Evolutionary conservation across 2,888 invertebrate species (phyloP).

Genomic region (Marronus borbonicus): DNA sequence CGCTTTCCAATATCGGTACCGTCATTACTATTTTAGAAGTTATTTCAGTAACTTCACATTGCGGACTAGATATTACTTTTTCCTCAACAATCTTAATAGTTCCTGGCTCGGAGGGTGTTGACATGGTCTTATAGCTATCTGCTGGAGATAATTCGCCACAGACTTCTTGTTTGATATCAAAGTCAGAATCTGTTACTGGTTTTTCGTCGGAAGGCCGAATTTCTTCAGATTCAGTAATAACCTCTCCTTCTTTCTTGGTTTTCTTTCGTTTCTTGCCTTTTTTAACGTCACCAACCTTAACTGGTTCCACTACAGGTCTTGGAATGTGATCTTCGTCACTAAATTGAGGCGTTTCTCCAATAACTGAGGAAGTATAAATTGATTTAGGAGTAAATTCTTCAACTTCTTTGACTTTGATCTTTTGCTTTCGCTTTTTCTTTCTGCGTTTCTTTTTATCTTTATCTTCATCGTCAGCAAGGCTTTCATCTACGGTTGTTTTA

Average conservation of each 20-base stretch:
- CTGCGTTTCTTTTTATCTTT: constrained; percentile 67
- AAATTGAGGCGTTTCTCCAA: constrained; percentile 66
- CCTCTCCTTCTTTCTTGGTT: constrained; percentile 64
- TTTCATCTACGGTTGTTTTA: constrained; percentile 76
- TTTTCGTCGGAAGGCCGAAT: constrained; percentile 52
- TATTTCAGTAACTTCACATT: constrained; percentile 74
- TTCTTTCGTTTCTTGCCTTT: constrained; percentile 67
- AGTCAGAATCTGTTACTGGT: constrained; percentile 50
- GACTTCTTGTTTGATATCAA: constrained; percentile 66
- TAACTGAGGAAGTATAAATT: constrained; percentile 67
- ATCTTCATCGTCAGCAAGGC: constrained; percentile 70
- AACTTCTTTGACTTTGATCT: constrained; percentile 71
- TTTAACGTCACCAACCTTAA: constrained; percentile 59
- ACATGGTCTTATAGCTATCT: constrained; percentile 76
- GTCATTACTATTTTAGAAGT: constrained; percentile 70
- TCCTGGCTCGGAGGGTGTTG: constrained; percentile 74
- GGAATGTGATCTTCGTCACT: constrained; percentile 67
- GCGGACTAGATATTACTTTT: constrained; percentile 74
- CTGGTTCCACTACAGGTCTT: constrained; percentile 54
- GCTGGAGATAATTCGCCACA: constrained; percentile 72
- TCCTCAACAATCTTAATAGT: constrained; percentile 81
- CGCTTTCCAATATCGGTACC: constrained; percentile 75
- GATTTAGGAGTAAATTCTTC: constrained; percentile 71
- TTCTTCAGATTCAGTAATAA: constrained; percentile 58
- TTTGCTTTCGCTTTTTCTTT: constrained; percentile 69